Base-by-base conservation (phyloP, 2,888 invertebrate species). In the Xanthia icteritia region DNA sequence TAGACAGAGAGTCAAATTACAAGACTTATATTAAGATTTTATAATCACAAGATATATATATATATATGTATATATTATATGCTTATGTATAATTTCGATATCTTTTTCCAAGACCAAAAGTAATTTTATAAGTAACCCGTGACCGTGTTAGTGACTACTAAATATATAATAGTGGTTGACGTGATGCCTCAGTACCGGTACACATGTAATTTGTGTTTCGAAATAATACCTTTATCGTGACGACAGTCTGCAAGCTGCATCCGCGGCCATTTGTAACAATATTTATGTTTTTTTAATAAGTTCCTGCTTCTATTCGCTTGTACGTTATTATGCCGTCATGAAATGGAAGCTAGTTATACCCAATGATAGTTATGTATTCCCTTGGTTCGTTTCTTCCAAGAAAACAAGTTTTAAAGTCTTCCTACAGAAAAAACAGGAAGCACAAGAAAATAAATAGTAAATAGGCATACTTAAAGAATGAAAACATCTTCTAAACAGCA, bases 211-310 rank as follows among this genome's bases (percentile, higher is more conserved):
- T 79, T 69, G 56, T 84, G 23, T 79, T 79, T 68, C 51, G 56
- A 79, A 79, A 84, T 79, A 79, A 61, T 79, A 54, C 54, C 58
- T 68, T 63, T 79, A 84, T 79, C 80, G 81, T 80, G 72, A 66
- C 65, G 48, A 66, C 31, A 64, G 48, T n/a, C 63, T 68, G 79
- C 69, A 84, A 63, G 63, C 65, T 66, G 80, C 65, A 70, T 65
- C 80, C 42, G 71, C 31, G 17, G 64, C 75, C 58, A 65, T 81
- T 81, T 68, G 64, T 74, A 73, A 48, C 66, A 84, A 63, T 85
- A 81, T 73, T 85, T 80, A 81, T 81, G 72, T 60, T 68, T 74
- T 80, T 68, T 81, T 72, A 71, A 80, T 84, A 66, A 71, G 71
- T 80, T 84, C 81, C 80, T 71, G 65, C 39, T 61, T 84, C 51